Conservation (phyloP, 2,888 invertebrate genomes). For the Tanypteryx hageni region DNA sequence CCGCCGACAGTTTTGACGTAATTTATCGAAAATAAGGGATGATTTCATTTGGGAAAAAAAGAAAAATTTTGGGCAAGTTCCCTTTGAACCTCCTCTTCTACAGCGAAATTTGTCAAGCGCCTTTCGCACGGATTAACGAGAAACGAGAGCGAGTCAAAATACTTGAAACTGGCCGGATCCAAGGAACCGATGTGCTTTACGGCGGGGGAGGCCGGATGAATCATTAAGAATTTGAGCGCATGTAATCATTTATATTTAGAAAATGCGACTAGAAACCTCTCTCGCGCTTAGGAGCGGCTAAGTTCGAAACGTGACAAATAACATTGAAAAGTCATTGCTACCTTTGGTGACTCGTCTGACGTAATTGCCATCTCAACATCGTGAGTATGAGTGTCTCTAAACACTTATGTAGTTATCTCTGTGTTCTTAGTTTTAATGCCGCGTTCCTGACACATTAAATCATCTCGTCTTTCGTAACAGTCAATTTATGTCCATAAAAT, state of each 20-base stretch:
- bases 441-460: too few relatives aligned
- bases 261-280: not conserved
- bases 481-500: too few relatives aligned
- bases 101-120: not conserved
- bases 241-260: conserved; percentile 9
- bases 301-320: too few relatives aligned
- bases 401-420: too few relatives aligned
- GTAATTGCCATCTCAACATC: too few relatives aligned
- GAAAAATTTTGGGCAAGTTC: not conserved
- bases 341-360: too few relatives aligned
- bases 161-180: not conserved
- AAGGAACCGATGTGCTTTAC: not conserved
- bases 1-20: not conserved
- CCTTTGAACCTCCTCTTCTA: not conserved
- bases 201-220: conserved; percentile 13
- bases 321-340: too few relatives aligned
- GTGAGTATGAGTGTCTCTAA: too few relatives aligned
- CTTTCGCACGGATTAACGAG: not conserved
- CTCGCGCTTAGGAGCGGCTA: too few relatives aligned
- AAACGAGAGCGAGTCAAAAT: not conserved
- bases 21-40: not conserved
- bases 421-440: too few relatives aligned
- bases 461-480: too few relatives aligned
- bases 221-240: conserved; percentile 6
- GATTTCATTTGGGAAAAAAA: not conserved